phyloP scores from a whole-genome alignment of 2,888 invertebrate species.

The Himalopsyche japonica region DNA sequence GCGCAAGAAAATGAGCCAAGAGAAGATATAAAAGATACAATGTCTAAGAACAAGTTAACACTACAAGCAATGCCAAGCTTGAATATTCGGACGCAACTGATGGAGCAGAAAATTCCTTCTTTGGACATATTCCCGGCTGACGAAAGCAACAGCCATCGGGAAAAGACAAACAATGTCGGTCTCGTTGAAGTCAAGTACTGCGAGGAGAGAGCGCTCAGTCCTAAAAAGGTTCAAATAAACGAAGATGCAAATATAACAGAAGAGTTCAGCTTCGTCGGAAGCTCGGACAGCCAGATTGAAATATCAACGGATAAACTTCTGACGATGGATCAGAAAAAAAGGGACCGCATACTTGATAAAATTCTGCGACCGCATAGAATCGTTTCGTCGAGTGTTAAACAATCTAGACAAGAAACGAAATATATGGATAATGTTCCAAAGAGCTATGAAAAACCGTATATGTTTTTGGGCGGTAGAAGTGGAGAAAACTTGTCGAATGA shows the following conservation, averaged over 20 bases:
- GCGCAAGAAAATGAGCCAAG: slow-evolving; percentile 41
- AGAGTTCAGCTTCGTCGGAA: not conserved
- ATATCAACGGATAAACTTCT: not conserved
- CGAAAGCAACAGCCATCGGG: slow-evolving; percentile 22
- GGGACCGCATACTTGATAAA: not conserved
- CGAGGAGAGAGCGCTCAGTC: not conserved
- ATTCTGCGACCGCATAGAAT: not conserved
- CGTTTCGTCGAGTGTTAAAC: not conserved
- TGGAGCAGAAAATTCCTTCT: slow-evolving; percentile 56
- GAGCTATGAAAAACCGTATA: not conserved
- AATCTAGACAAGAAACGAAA: not conserved
- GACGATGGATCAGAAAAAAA: not conserved
- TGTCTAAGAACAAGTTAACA: slow-evolving; percentile 44
- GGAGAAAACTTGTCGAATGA: not conserved
- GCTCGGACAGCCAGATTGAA: not conserved
- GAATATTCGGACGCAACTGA: slow-evolving; percentile 57
- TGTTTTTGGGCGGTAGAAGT: slow-evolving; percentile 25
- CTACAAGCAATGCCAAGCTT: slow-evolving; percentile 59
- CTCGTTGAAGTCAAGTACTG: slow-evolving; percentile 22
- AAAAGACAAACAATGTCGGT: slow-evolving; percentile 28
- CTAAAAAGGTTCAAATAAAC: slow-evolving; percentile 18
- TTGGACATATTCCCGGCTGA: slow-evolving; percentile 55
- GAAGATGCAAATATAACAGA: not conserved
- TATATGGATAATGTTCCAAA: not conserved
- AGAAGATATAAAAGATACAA: slow-evolving; percentile 36